Conservation (phyloP, 1,140 invertebrate genomes). For the Heterodera schachtii region DNA sequence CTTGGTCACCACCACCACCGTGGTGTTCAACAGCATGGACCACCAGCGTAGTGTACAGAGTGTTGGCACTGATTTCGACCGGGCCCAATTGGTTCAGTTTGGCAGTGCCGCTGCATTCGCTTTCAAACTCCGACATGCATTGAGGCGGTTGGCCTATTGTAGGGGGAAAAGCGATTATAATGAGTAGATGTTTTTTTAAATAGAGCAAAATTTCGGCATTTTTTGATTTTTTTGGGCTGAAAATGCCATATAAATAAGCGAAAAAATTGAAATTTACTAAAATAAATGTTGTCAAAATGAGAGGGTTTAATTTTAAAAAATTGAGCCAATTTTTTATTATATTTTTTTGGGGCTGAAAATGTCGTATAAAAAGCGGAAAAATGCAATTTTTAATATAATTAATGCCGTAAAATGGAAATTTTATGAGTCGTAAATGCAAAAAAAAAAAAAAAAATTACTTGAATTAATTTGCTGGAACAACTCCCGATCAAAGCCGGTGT, state of each 20-base stretch:
- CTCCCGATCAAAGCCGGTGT: slow-evolving; percentile 7
- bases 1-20: too few species aligned
- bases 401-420: too few species aligned
- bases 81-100: neutral
- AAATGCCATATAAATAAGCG: too few species aligned
- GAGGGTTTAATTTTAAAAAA: neutral
- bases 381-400: neutral
- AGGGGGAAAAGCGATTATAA: too few species aligned
- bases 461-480: neutral
- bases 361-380: too few species aligned
- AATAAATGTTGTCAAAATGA: neutral
- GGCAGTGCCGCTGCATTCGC: neutral
- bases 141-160: neutral
- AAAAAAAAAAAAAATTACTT: neutral
- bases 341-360: too few species aligned
- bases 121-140: neutral
- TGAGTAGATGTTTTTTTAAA: too few species aligned
- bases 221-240: too few species aligned
- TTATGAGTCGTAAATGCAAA: neutral
- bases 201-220: too few species aligned
- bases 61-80: neutral
- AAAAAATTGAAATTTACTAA: too few species aligned
- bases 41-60: neutral
- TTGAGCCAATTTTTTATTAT: neutral
- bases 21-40: neutral